Conservation (phyloP, 2,113 vertebrate species). For the Astur gentilis region DNA sequence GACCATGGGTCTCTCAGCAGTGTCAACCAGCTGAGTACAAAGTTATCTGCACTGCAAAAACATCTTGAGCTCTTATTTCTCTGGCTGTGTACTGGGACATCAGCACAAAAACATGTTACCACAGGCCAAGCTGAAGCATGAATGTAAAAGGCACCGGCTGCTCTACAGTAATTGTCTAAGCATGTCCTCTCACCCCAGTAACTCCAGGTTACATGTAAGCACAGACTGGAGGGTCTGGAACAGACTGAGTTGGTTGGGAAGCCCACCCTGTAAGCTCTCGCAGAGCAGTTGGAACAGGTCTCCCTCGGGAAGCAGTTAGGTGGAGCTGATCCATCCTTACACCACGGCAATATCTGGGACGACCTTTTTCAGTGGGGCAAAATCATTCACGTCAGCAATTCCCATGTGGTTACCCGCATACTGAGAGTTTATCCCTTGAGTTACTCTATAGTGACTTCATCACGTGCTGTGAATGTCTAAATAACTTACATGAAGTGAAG, state of each 20-base stretch:
- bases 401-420: too few relatives aligned
- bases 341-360: background rate
- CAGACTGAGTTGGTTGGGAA: background rate
- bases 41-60: background rate
- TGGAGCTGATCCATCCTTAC: background rate
- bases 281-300: background rate
- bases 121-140: background rate
- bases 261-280: background rate
- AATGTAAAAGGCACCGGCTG: background rate
- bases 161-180: background rate
- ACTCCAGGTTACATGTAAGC: background rate
- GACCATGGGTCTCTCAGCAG: background rate
- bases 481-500: background rate
- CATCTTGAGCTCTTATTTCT: background rate
- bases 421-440: too few relatives aligned
- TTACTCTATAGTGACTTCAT: background rate
- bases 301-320: background rate
- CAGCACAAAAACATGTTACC: background rate
- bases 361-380: background rate
- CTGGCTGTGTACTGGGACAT: rapidly evolving
- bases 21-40: background rate
- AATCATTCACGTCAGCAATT: background rate
- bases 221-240: background rate
- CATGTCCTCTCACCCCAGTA: background rate
- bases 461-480: rapidly evolving